phyloP scores from a whole-genome alignment of 2,113 vertebrate genomes.

The Hippocampus zosterae region DNA sequence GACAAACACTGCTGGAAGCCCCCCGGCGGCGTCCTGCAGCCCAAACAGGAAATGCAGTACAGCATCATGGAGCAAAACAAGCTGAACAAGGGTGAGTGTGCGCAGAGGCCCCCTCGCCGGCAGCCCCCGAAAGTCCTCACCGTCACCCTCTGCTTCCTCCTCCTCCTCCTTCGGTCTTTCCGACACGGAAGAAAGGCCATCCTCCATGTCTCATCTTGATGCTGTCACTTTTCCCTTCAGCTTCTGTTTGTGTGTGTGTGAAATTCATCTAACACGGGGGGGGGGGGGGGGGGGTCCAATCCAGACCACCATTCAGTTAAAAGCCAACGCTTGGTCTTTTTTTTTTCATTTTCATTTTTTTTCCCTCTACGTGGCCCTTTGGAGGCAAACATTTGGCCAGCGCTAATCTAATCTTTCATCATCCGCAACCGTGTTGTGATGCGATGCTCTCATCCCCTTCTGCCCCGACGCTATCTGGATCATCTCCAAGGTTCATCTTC shows the following conservation, averaged over 20 bases:
- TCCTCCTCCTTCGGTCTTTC: conserved; percentile 29
- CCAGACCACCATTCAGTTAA: no score
- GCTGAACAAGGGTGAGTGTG: conserved; percentile 94
- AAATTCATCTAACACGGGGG: not conserved
- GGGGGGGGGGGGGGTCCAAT: no score
- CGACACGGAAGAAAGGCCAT: conserved; percentile 23
- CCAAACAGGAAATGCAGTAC: conserved; percentile 91
- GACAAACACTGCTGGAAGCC: conserved; percentile 98
- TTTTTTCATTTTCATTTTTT: no score
- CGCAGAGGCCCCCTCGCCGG: conserved; percentile 32
- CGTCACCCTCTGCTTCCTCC: conserved; percentile 37
- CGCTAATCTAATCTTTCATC: conserved; percentile 45
- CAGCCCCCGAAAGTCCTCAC: conserved; percentile 31
- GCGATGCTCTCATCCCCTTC: conserved; percentile 29
- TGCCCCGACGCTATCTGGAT: conserved; percentile 19
- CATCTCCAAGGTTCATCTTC: conserved; percentile 31
- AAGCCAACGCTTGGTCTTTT: no score
- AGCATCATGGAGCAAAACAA: conserved; percentile 99
- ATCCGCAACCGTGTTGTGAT: conserved; percentile 13
- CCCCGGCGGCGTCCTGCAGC: conserved; percentile 69
- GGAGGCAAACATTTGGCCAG: not conserved
- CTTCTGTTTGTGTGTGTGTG: conserved; percentile 30
- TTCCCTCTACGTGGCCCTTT: not conserved
- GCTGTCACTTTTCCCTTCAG: conserved; percentile 40
- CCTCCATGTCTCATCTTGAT: conserved; percentile 40